Evolutionary conservation across 2,797 vertebrate genomes (phyloP).

Genomic region (Mastacembelus armatus): DNA sequence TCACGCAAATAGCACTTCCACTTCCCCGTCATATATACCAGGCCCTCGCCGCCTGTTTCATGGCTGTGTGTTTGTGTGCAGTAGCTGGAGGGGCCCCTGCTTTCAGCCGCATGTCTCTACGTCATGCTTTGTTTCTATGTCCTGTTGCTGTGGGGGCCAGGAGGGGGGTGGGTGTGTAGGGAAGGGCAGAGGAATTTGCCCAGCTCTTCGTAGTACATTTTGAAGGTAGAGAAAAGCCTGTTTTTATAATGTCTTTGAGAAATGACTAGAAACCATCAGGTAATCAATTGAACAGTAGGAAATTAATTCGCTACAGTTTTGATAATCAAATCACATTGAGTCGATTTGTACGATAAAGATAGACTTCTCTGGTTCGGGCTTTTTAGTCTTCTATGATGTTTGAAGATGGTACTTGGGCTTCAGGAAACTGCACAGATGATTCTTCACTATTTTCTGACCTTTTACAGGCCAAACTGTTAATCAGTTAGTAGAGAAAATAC

Average conservation of each 20-base stretch:
- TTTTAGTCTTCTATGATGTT: neutral
- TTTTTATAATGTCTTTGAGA: neutral
- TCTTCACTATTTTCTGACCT: neutral
- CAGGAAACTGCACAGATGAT: too few relatives aligned
- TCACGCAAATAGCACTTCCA: constrained; percentile 14
- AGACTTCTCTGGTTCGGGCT: neutral
- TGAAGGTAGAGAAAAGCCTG: constrained; percentile 1
- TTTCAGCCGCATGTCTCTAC: constrained; percentile 21
- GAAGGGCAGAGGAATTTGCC: too few relatives aligned
- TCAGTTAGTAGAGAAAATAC: neutral
- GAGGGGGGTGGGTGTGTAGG: neutral
- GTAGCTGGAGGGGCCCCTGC: constrained; percentile 33
- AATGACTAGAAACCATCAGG: neutral
- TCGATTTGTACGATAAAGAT: neutral
- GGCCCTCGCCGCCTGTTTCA: constrained; percentile 14
- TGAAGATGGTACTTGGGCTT: too few relatives aligned
- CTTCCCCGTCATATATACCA: constrained; percentile 7
- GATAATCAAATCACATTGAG: neutral
- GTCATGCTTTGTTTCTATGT: constrained; percentile 53
- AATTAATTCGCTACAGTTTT: neutral
- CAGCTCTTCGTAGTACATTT: too few relatives aligned
- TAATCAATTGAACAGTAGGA: neutral
- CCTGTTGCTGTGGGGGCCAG: constrained; percentile 40
- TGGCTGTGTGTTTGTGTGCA: too few relatives aligned
- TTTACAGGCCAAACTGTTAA: too few relatives aligned